Evolutionary conservation across 2,113 vertebrate genomes (phyloP), one percentile per base, ranked within the genome.

Genomic region (Psilopogon haemacephalus): DNA sequence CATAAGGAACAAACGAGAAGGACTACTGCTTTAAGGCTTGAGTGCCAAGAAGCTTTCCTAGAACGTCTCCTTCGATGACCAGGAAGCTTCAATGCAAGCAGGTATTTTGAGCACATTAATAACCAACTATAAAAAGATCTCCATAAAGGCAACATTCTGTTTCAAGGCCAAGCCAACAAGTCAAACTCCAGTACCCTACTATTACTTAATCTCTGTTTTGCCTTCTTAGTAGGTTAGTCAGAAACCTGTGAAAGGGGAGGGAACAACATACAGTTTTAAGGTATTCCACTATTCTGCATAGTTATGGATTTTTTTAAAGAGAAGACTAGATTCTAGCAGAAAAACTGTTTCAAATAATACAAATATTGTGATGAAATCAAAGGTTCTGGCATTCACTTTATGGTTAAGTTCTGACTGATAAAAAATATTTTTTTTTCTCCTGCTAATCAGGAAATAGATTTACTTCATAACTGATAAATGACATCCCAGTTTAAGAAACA

Each of bases 21-120:
- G 7, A 19, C 6, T 50, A 23, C 4, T 0, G 2, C 32, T 58
- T 4, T 54, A 55, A 28, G 59, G 42, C 54, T 64, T 32, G 42
- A 35, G 52, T 58, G 81, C 74, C 65, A 85, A n/a, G 62, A 50
- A 70, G 46, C 56, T 84, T 88, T 70, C 86, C 90, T 73, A 85
- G 81, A 93, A 91, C 32, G 37, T 12, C 35, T 32, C n/a, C 56
- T 63, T 81, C 70, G 52, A 32, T 10, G 37, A 89, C 32, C 35
- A 94, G 26, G 83, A 59, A 88, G 48, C 86, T 86, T 77, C 86
- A 78, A 24, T 67, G 71, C 46, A 91, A 79, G 56, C 26, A 92
- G 42, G 87, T 87, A 73, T 85, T 92, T 68, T 64, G 38, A 89
- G 91, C 78, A 56, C 65, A 48, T 75, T 92, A 94, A 95, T 85